These are phyloP conservation scores for Aphelinus certus DNA, from an alignment of 1,140 invertebrate species.

Conservation along the genomic window DNA sequence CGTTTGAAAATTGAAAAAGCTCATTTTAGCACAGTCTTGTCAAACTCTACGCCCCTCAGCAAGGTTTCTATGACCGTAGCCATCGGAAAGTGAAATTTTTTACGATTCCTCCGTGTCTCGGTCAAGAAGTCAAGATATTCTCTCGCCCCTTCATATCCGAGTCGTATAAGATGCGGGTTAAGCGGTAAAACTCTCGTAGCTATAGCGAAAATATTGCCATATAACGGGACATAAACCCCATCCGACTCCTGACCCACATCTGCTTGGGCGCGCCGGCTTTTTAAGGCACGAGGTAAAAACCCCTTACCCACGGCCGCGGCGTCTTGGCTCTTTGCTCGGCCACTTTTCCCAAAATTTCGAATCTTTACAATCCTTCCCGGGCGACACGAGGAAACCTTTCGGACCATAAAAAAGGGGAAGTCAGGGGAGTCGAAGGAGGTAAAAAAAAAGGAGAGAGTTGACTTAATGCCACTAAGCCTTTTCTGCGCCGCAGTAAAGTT, in stretches of 20 bases:
- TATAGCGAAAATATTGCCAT: background rate
- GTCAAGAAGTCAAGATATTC: constrained; percentile 24
- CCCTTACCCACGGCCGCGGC: constrained; percentile 5
- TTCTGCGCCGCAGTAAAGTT: constrained; percentile 54
- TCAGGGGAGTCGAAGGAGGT: constrained; percentile 21
- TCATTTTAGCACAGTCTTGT: background rate
- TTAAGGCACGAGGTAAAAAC: constrained; percentile 16
- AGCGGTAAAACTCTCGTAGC: constrained; percentile 43
- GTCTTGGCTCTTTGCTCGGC: constrained; percentile 1
- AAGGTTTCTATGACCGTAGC: background rate
- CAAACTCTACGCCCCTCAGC: background rate
- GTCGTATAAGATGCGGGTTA: constrained; percentile 28
- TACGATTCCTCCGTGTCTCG: constrained; percentile 2
- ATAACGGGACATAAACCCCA: constrained; percentile 21
- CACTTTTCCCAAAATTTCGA: constrained; percentile 4
- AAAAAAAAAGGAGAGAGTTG: constrained; percentile 44
- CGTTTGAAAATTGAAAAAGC: background rate
- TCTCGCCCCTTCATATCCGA: background rate
- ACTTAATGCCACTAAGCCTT: constrained; percentile 55
- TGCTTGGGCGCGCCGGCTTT: constrained; percentile 6
- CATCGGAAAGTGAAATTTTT: constrained; percentile 21
- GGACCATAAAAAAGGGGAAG: constrained; percentile 10
- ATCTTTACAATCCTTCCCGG: constrained; percentile 13
- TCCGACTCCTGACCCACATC: constrained; percentile 33
- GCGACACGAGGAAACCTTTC: background rate